Conservation (phyloP, 2,113 vertebrate species). For the Solea solea region DNA sequence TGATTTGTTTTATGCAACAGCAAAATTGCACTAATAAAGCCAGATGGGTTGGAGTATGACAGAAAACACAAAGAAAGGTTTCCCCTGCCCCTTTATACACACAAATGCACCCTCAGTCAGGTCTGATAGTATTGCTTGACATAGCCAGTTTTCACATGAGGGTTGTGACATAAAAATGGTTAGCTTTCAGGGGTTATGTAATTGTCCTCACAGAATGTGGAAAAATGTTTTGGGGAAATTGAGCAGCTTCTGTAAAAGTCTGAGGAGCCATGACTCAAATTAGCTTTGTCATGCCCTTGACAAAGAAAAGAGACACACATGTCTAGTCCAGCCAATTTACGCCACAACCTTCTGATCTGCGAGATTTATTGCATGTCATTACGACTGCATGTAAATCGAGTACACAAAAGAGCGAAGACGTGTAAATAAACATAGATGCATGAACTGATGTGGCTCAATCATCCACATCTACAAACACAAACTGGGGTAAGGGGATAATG, state of each 20-base stretch:
- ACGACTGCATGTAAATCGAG: conserved; percentile 31
- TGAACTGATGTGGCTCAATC: conserved; percentile 51
- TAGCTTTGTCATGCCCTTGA: conserved; percentile 5
- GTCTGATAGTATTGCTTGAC: too few species aligned
- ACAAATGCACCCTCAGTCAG: too few species aligned
- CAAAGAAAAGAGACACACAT: conserved; percentile 38
- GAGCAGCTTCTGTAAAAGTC: neutral
- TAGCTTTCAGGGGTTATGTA: neutral
- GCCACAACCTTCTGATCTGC: conserved; percentile 25
- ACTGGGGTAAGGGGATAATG: conserved; percentile 43
- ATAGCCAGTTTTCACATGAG: too few species aligned
- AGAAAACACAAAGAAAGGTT: too few species aligned
- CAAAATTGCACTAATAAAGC: too few species aligned
- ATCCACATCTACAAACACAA: conserved; percentile 56
- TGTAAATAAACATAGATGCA: conserved; percentile 59
- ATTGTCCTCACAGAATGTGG: neutral
- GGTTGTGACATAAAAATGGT: too few species aligned
- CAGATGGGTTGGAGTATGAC: too few species aligned
- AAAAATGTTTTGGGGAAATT: conserved; percentile 4
- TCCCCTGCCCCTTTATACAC: too few species aligned
- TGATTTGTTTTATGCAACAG: too few species aligned
- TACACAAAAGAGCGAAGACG: conserved; percentile 45
- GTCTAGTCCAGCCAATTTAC: conserved; percentile 27
- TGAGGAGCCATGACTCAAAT: conserved; percentile 7
- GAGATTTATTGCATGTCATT: conserved; percentile 43